Percentiles rank a stretch among this genome's conserved stretches.
Conservation (phyloP, 2,888 invertebrate genomes). For the Macrophya annulata region DNA sequence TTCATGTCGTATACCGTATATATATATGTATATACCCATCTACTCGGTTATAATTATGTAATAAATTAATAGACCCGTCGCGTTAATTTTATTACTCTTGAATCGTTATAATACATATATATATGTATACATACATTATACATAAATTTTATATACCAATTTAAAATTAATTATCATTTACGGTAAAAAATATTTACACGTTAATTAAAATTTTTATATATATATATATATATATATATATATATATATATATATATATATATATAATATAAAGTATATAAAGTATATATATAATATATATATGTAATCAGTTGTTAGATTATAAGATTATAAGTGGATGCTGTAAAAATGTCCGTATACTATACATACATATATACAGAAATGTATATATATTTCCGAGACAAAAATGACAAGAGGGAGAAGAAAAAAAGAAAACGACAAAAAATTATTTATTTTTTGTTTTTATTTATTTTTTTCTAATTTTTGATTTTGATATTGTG, state of each 20-base stretch:
- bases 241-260: neutral
- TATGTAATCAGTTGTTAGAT: conserved; percentile 29
- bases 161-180: neutral
- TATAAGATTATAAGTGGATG: conserved; percentile 27
- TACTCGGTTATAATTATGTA: neutral
- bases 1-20: neutral
- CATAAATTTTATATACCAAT: neutral
- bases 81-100: conserved; percentile 7
- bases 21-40: neutral
- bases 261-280: neutral
- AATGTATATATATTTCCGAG: neutral
- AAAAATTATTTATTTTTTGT: neutral
- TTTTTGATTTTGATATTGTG: neutral
- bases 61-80: conserved; percentile 19
- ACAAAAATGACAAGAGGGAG: neutral
- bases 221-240: neutral
- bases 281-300: no score
- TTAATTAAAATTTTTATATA: conserved; percentile 36
- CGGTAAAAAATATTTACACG: conserved; percentile 53
- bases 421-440: neutral
- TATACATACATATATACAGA: conserved; percentile 9
- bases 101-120: neutral
- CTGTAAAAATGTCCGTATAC: conserved; percentile 18
- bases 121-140: neutral
- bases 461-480: neutral